Base-by-base conservation (phyloP, 1,140 invertebrate genomes). In the Sipha flava region DNA sequence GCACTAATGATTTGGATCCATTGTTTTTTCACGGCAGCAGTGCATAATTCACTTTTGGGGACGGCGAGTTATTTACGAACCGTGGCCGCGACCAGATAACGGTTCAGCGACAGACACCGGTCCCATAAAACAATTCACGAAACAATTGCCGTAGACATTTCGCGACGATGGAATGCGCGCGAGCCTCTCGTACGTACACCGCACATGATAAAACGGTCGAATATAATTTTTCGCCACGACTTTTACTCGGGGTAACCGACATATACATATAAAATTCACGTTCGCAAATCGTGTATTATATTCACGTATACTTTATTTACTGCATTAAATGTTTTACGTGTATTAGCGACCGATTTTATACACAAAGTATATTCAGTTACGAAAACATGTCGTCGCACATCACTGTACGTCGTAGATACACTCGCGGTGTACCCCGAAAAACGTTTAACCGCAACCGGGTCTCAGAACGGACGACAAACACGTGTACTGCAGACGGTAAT, bases 81-180 rank as follows among this genome's bases (percentile, higher is more conserved):
- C 21, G 6, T 18, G 34, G 34, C 62, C n/a, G 62, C 62, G 34
- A 64, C 62, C 18, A 64, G 62, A 64, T 64, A 64, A 47, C 45
- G 45, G 45, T 47, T 47, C n/a, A 3, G 14, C 45, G 37, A 31
- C 26, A 12, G 43, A 70, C 40, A 70, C 40, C n/a, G 66, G 43
- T 45, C 40, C 66, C 40, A 70, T 70, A 47, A 47, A 70, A 70
- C 66, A 47, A 47, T 47, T 47, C 66, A 23, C 66, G 7, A 70
- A 70, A 70, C 66, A 70, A 70, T 70, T 29, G 66, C 66, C 66
- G 66, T 43, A 40, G 66, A 70, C 66, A 45, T 70, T 70, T 70
- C 43, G 66, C 66, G 40, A 21, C 66, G 26, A 23, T n/a, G 66
- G 66, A 70, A 70, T 70, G 66, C 29, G 66, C 66, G 40, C 62